Base-by-base conservation (phyloP, 2,797 vertebrate genomes). In the Catostomus latipinnis region DNA sequence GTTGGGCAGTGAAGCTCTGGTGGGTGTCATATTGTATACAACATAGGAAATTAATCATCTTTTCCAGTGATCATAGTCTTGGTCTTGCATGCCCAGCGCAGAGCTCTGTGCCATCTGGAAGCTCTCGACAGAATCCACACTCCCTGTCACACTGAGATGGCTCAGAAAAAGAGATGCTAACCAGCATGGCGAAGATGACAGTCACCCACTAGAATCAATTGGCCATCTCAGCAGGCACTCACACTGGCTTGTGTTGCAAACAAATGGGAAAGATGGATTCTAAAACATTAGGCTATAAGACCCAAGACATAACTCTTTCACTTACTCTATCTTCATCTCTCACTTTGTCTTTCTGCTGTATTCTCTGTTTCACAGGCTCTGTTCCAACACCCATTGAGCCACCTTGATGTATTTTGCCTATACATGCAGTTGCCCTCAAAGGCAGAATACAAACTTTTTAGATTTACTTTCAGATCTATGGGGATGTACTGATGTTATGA, bases 41-140 rank as follows among this genome's bases (percentile, higher is more conserved):
- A 92, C 90, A 92, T 91, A 93, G 89, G 90, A 93, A 93, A 94
- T 93, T 92, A 93, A 93, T 94, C 92, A 92, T 92, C 89, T 93
- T 92, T 93, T 92, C 77, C 68, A 78, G 62, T 68, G 71, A 61
- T 73, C 67, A 66, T 81, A 75, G 12, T 66, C 66, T 48, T 46
- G 62, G 70, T 86, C 89, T 85, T 81, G 85, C 86, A 61, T 57
- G 18, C n/a, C 58, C 50, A 7, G 34, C 13, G 2, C 58, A 16
- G 87, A 90, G 89, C 90, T 90, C 87, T 82, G 86, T 89, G 87
- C 89, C 91, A 93, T 93, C 92, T 93, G 92, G 90, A 93, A 91
- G 91, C 81, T 86, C 86, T 91, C 87, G 88, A 88, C 86, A 90
- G 89, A 89, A 85, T 87, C 90, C 87, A 71, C 86, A 85, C 84